Base-by-base conservation (phyloP, 2,113 vertebrate species). In the Catharus fuscescens region DNA sequence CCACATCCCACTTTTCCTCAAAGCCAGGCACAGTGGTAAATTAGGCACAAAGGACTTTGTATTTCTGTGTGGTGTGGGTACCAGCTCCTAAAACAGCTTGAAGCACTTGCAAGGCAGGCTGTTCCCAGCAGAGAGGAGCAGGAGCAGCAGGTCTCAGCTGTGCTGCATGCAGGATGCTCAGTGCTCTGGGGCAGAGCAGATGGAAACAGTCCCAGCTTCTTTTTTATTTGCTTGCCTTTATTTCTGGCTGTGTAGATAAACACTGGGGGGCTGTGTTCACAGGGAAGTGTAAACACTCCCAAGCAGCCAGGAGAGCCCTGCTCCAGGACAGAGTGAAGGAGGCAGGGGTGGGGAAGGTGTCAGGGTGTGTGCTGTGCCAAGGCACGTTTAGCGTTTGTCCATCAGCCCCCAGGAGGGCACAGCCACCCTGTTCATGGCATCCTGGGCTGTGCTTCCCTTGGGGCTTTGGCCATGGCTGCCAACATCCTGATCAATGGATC, bases 391-490 rank as follows among this genome's bases (percentile, higher is more conserved):
- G 10, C 25, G 15, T 34, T 12, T 65, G 67, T 4, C 19, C 38
- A 4, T 9, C 7, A 28, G 31, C 24, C 20, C 17, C 42, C 56
- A 36, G 42, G 29, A 81, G 31, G 34, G 10, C 42, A 78, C n/a
- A 56, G 52, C 5, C 0, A 0, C 76, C 32, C 0, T 18, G 23
- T 2, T 14, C 18, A 2, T 5, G 11, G 9, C 14, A 8, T 53
- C 17, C 34, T 47, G 56, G 47, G 32, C 25, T 92, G 14, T 0
- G 3, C 8, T 47, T 61, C 21, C 31, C 12, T 14, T 19, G 6
- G 21, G 42, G 20, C 1, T 34, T 59, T 66, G 42, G 7, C 26
- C 9, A 1, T 3, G 29, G 26, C 8, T 73, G 45, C 9, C 21
- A n/a, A 12, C 23, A 31, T 8, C 44, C 53, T n/a, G 31, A 53